phyloP scores from a whole-genome alignment of 2,888 invertebrate genomes.

The Mallateleia sp. region DNA sequence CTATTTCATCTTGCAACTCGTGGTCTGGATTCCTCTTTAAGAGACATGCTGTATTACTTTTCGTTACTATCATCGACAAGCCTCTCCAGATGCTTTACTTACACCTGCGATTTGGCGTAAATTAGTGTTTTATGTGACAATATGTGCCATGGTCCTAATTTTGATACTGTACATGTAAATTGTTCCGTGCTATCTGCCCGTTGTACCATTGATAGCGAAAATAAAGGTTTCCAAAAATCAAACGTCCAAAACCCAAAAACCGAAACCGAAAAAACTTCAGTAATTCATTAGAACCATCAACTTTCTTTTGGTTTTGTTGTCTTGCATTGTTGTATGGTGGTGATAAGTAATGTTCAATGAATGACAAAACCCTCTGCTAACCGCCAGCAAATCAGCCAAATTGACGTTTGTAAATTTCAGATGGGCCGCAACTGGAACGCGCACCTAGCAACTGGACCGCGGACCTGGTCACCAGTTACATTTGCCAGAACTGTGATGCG shows the following conservation, averaged over 20 bases:
- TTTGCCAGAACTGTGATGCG: slow-evolving; percentile 87
- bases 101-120: background rate
- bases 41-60: too few species aligned
- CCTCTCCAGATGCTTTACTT: background rate
- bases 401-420: slow-evolving; percentile 80
- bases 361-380: background rate
- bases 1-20: too few species aligned
- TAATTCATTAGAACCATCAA: background rate
- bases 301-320: slow-evolving; percentile 60
- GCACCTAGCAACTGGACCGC: slow-evolving; percentile 72
- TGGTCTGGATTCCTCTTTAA: too few species aligned
- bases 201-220: slow-evolving; percentile 44
- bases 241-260: background rate
- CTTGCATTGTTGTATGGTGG: slow-evolving; percentile 23
- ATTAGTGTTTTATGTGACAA: slow-evolving; percentile 33
- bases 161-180: slow-evolving; percentile 48
- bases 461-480: slow-evolving; percentile 82
- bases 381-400: slow-evolving; percentile 22
- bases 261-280: background rate
- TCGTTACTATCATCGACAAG: too few species aligned
- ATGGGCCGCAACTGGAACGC: slow-evolving; percentile 70
- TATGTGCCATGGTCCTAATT: slow-evolving; percentile 50
- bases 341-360: slow-evolving; percentile 3
- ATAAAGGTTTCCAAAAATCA: slow-evolving; percentile 57
- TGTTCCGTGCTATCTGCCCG: background rate